Base-by-base conservation (phyloP, 2,888 invertebrate species). In the Abscondita cerata region DNA sequence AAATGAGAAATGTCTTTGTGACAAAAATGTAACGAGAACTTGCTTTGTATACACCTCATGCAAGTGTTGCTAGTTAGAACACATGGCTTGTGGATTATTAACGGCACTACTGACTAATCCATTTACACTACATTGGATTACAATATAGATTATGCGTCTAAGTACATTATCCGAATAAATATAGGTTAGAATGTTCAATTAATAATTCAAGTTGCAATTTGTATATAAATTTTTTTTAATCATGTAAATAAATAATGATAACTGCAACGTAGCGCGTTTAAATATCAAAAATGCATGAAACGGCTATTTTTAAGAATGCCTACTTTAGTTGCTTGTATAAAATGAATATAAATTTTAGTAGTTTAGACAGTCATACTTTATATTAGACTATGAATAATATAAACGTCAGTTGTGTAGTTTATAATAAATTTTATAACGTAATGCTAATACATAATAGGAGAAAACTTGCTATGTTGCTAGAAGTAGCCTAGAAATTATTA, bases 41-140 rank as follows among this genome's bases (percentile, higher is more conserved):
- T 25, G 25, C 25, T 25, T 25, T 25, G 25, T 25, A 25, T 25
- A 25, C 25, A 25, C 25, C 25, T 25, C 44, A 55, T 55, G 34
- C 52, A 51, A 51, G 50, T 51, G 48, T 61, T 52, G 52, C 54
- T 51, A 55, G 46, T 44, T 52, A 47, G 41, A 56, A 56, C 57
- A 51, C 57, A 34, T 48, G 51, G 52, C 40, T 52, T 19, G 33
- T 57, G 57, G 62, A 62, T 57, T 62, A 62, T 62, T 51, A 52
- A 56, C 52, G 50, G 36, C 46, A 36, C 41, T 57, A 36, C 47
- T 57, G 62, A 56, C 52, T 57, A 62, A 62, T 62, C 62, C 57
- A 53, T 62, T 48, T 57, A 57, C 52, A 47, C 38, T 36, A 57
- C 52, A 62, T 52, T 48, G 47, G 52, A 48, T 56, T 62, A 56